Evolutionary conservation across 2,797 vertebrate genomes (phyloP), one percentile per base, ranked within the genome.

Genomic region (Sebastes reedi): DNA sequence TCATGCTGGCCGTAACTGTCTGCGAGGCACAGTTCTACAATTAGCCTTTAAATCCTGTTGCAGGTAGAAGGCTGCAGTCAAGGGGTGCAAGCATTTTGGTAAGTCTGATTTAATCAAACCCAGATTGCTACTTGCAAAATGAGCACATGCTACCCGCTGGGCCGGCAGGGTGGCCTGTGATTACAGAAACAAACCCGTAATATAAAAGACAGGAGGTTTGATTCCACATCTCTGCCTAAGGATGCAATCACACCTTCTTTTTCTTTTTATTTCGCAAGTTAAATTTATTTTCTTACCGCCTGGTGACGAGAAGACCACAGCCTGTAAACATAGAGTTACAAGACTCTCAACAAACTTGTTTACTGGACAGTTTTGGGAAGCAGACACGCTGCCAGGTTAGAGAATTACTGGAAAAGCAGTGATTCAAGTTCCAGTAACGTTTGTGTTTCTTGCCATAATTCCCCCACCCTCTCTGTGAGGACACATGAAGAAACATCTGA

Each of bases 21-120:
- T 61, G 68, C 29, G 0, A 68, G 73, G 24, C 78, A 8, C 29
- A 8, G 30, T n/a, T 73, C 72, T 4, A 62, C 79, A 85, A 84
- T 92, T 85, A 90, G 72, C 77, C 76, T 82, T 79, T 80, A 56
- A 78, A 69, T 82, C 54, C 24, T 30, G 82, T 85, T 81, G 69
- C 65, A 85, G 73, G 82, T 77, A 55, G 34, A 81, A 69, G 54
- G 32, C 55, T 34, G 42, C 62, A 55, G 70, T 77, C 58, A 54
- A 67, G 61, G 55, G 16, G 14, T 25, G 59, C 60, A 3, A 36
- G 69, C 59, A 34, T 82, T 86, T 52, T 24, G 54, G 54, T 62
- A 30, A 70, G 67, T 54, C 75, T 32, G 80, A 89, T 87, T 83
- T 80, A 87, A 91, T 91, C 86, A 87, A 84, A 87, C 56, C 54